A percentile compares a stretch with the other conserved stretches of the same genome.
phyloP scores from a whole-genome alignment of 2,797 vertebrate species.

The Okamejei kenojei region DNA sequence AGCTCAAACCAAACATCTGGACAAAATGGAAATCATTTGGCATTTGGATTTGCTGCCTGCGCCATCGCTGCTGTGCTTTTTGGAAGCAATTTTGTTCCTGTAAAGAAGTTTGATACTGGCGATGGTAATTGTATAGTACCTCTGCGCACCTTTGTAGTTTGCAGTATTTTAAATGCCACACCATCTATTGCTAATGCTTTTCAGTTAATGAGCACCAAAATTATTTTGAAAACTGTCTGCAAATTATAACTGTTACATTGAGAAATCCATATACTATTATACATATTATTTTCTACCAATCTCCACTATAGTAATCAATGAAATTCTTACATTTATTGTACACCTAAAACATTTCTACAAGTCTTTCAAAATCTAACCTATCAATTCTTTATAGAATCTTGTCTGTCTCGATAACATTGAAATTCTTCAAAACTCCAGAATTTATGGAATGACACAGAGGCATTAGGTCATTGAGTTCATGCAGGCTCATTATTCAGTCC shows the following conservation, averaged over 20 bases:
- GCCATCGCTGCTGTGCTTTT: slow-evolving; percentile 66
- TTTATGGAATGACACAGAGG: no score
- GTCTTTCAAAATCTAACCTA: no score
- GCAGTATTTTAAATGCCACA: no score
- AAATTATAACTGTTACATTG: not conserved
- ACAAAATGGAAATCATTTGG: slow-evolving; percentile 52
- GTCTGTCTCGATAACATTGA: no score
- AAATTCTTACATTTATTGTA: not conserved
- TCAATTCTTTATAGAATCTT: no score
- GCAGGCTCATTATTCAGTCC: no score
- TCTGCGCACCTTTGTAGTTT: not conserved
- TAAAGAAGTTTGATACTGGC: slow-evolving; percentile 78
- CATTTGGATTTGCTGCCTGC: slow-evolving; percentile 66
- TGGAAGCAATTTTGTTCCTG: slow-evolving; percentile 78
- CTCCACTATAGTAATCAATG: not conserved
- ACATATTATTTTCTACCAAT: not conserved
- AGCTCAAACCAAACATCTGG: slow-evolving; percentile 12
- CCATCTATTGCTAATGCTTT: not conserved
- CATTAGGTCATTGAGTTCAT: no score
- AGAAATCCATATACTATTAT: not conserved
- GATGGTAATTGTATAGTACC: slow-evolving; percentile 64
- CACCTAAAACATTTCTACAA: not conserved
- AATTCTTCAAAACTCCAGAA: no score
- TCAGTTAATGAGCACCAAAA: not conserved
- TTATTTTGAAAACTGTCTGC: not conserved